Conservation (phyloP, 2,888 invertebrate genomes). For the Drosophila barbarae region DNA sequence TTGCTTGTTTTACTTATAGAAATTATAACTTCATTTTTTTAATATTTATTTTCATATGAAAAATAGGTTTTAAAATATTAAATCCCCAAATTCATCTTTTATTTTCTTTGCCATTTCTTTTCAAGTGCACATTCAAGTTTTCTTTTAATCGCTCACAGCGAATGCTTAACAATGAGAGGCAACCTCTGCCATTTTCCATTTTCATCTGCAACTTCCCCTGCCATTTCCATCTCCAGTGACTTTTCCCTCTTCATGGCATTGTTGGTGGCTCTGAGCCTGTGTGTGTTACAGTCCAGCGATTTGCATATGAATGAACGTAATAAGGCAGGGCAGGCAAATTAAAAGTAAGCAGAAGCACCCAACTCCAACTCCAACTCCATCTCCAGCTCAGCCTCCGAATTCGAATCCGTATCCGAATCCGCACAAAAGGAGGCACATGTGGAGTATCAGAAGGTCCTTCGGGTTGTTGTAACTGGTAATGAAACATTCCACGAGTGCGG, state of each 20-base stretch:
- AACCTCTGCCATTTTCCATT: slow-evolving; percentile 34
- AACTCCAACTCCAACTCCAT: slow-evolving; percentile 11
- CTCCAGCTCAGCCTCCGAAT: slow-evolving; percentile 3
- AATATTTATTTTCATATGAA: background rate
- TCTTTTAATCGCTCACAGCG: slow-evolving; percentile 74
- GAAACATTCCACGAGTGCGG: slow-evolving; percentile 76
- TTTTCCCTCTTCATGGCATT: slow-evolving; percentile 47
- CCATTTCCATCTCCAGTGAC: slow-evolving; percentile 40
- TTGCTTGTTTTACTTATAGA: background rate
- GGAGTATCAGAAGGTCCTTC: slow-evolving; percentile 27
- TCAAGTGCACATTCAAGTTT: slow-evolving; percentile 33
- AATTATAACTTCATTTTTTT: background rate
- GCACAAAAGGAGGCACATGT: slow-evolving; percentile 25
- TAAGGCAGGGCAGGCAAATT: slow-evolving; percentile 67
- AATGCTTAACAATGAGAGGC: slow-evolving; percentile 36
- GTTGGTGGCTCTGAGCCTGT: slow-evolving; percentile 39
- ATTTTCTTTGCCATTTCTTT: background rate
- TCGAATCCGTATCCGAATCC: slow-evolving; percentile 20
- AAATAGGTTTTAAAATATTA: too few relatives aligned
- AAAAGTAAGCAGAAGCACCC: slow-evolving; percentile 57
- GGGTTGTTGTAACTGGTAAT: slow-evolving; percentile 53
- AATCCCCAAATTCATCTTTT: too few relatives aligned
- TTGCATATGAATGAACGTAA: slow-evolving; percentile 74
- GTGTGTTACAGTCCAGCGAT: slow-evolving; percentile 64
- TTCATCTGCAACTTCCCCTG: slow-evolving; percentile 24